These are phyloP conservation scores for Leptoclinus maculatus DNA, from an alignment of 2,797 vertebrate genomes.

Conservation along the genomic window DNA sequence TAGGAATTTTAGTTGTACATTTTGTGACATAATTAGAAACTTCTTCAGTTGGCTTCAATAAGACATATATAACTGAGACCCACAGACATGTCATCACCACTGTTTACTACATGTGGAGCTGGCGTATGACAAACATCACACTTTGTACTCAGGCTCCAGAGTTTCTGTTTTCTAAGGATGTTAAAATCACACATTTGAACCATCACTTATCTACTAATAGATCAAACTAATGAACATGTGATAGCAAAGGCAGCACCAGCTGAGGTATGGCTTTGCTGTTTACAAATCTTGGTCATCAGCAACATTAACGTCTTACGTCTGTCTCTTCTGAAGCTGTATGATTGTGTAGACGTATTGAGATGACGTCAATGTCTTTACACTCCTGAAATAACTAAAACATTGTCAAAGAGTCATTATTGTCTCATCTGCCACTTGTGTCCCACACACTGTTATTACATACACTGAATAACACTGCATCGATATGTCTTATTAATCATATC, in stretches of 20 bases:
- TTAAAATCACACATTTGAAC: slow-evolving; percentile 54
- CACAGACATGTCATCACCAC: slow-evolving; percentile 25
- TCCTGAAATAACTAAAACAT: slow-evolving; percentile 32
- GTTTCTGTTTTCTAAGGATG: slow-evolving; percentile 30
- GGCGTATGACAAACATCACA: slow-evolving; percentile 36
- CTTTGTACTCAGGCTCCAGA: slow-evolving; percentile 33
- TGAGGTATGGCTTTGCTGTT: slow-evolving; percentile 44
- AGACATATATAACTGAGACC: neutral
- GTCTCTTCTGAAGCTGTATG: slow-evolving; percentile 17
- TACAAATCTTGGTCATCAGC: slow-evolving; percentile 34
- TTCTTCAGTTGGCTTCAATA: slow-evolving; percentile 29
- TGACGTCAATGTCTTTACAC: slow-evolving; percentile 29
- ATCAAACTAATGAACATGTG: slow-evolving; percentile 54
- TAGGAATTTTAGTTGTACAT: slow-evolving; percentile 9
- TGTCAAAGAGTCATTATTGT: slow-evolving; percentile 36
- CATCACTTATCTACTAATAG: slow-evolving; percentile 51
- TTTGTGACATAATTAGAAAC: neutral
- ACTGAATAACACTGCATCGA: slow-evolving; percentile 57
- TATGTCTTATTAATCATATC: slow-evolving; percentile 61
- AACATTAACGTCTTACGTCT: slow-evolving; percentile 11
- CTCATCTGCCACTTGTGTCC: slow-evolving; percentile 38
- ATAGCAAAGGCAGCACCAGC: slow-evolving; percentile 45
- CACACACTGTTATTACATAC: slow-evolving; percentile 49
- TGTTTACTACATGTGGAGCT: slow-evolving; percentile 10
- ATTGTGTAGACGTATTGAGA: slow-evolving; percentile 19